Evolutionary conservation across 2,797 vertebrate genomes (phyloP), one percentile per base, ranked within the genome.

Genomic region (Spheniscus humboldti): DNA sequence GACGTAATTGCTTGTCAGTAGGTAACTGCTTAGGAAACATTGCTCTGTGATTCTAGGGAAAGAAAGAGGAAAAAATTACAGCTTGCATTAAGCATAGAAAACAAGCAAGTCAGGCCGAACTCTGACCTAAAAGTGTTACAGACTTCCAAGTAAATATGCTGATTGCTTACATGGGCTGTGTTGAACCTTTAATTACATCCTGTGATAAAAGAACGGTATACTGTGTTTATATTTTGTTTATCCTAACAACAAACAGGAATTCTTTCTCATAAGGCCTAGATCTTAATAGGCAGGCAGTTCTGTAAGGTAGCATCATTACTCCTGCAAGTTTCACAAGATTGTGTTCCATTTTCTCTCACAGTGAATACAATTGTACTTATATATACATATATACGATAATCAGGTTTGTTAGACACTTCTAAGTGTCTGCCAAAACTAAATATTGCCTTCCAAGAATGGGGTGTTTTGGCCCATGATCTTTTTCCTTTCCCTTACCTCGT

Each of bases 1-100:
- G 30, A 52, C 84, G 50, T 88, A 95, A 86, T 92, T 95, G 68
- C 89, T 91, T 95, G 75, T 83, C 87, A 80, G 84, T 37, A 71
- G 78, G 55, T 74, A 88, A 55, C 64, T 94, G 64, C 92, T 94
- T 47, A 60, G 56, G 92, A 94, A 91, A 89, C 13, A 10, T 47
- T 83, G 56, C 48, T 77, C 50, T 1, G 5, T 39, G 24, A 69
- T 75, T 89, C 53, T 72, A 52, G 71, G 45, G 19, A 55, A 60
- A 76, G 22, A 86, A 57, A 84, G 53, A 68, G 33, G 14, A 9
- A 78, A 75, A 91, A 85, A 52, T 27, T 73, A 67, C 39, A 64
- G 6, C 68, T 87, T 91, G n/a, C n/a, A 37, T 79, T 76, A 90
- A 90, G 82, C 25, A 11, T 10, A 47, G 57, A 81, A 90, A 94